Evolutionary conservation across 2,888 invertebrate genomes (phyloP), one percentile per base, ranked within the genome.

Genomic region (Lasioglossum vierecki): DNA sequence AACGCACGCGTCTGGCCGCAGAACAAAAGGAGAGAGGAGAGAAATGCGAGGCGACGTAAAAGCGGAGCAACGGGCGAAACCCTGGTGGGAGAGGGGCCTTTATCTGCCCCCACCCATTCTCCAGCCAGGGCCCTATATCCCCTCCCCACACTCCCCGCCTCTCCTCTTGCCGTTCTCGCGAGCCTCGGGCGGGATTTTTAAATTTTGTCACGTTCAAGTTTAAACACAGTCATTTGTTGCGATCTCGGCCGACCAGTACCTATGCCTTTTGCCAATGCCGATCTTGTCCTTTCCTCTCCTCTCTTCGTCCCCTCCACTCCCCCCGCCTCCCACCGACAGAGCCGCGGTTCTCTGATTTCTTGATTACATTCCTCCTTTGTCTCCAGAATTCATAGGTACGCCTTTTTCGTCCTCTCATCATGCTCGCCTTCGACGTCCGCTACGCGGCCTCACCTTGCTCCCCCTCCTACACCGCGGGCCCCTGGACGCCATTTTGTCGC

Each of bases 121-220:
- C 1, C 22, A 4, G 39, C 22, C 35, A 4, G 22, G 68, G 68
- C 68, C 68, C 68, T 39, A 11, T 39, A 35, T 39, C 22, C 35
- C 66, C 79, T 68, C 82, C 41, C 57, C 35, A 22, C 41, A 11
- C 18, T 3, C 41, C 49, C 18, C 60, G 57, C 13, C 5, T 35
- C 75, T 53, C 66, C 80, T 73, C 74, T 80, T 79, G 85, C 79
- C 86, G 75, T 73, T 66, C 83, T 75, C 83, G 57, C 85, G 74
- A 78, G 84, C 84, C 86, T 83, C 86, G 71, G 85, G 89, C 86
- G 85, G 91, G 92, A 93, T 95, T 95, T 94, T 94, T 93, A 93
- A 95, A 95, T 95, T 94, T 94, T 94, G 94, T 95, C 95, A 95
- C 95, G 95, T 95, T 94, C 95, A 93, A 93, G 93, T 94, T 95